Conservation (phyloP, 1,140 invertebrate genomes). For the Bombyx mandarina region DNA sequence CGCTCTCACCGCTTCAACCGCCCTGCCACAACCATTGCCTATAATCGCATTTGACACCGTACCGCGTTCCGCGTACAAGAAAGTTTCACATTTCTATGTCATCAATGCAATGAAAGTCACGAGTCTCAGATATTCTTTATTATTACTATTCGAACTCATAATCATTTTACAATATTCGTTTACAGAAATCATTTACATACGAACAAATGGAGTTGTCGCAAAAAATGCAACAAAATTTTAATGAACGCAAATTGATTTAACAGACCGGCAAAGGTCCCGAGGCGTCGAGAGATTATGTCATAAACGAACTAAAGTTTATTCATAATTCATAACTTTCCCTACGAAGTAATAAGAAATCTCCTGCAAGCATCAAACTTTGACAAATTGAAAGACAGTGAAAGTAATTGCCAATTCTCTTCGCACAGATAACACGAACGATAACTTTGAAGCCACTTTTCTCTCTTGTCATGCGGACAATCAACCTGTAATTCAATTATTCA, state of each 20-base stretch:
- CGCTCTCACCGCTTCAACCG: conserved; percentile 21
- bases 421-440: conserved; percentile 26
- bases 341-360: conserved; percentile 1
- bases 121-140: neutral
- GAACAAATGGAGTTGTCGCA: too few relatives aligned
- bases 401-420: conserved; percentile 26
- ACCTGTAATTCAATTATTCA: conserved; percentile 27
- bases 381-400: conserved; percentile 32
- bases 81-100: conserved; percentile 64
- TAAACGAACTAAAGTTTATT: neutral
- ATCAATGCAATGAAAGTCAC: conserved; percentile 18
- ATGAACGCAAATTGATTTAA: too few relatives aligned
- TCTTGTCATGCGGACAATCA: conserved; percentile 26
- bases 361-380: conserved; percentile 11
- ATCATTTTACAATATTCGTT: too few relatives aligned
- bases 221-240: too few relatives aligned
- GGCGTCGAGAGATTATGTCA: too few relatives aligned
- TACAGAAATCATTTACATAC: too few relatives aligned
- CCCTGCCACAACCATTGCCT: conserved; percentile 43
- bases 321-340: conserved; percentile 1
- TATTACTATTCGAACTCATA: too few relatives aligned
- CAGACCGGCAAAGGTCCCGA: too few relatives aligned
- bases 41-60: conserved; percentile 66
- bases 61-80: conserved; percentile 52
- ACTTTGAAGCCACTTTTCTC: conserved; percentile 26